Percentiles rank a stretch among this genome's conserved stretches.
phyloP scores from a whole-genome alignment of 2,797 vertebrate species.

The Nannoperca obscura region DNA sequence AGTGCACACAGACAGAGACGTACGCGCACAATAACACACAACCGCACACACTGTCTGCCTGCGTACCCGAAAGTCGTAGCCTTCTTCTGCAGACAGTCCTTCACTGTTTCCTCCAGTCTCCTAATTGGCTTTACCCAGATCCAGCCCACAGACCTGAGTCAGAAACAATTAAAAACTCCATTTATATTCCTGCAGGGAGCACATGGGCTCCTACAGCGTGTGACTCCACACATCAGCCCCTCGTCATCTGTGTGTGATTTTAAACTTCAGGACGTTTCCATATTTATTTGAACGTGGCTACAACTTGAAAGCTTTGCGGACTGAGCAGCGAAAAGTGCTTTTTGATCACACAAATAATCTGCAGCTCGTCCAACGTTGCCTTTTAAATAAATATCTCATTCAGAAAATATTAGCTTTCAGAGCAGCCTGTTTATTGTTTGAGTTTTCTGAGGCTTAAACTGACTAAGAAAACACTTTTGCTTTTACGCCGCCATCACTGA shows the following conservation, averaged over 20 bases:
- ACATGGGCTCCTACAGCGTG: conserved; percentile 88
- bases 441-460: conserved; percentile 66
- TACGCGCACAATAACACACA: conserved; percentile 50
- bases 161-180: conserved; percentile 94
- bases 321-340: conserved; percentile 83
- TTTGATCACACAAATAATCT: conserved; percentile 93
- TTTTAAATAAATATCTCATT: conserved; percentile 84
- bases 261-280: conserved; percentile 87
- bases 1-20: conserved; percentile 34
- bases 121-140: conserved; percentile 92
- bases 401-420: conserved; percentile 83
- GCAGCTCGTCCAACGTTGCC: conserved; percentile 81
- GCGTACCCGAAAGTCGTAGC: conserved; percentile 82
- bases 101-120: conserved; percentile 88
- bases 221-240: conserved; percentile 88
- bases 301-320: conserved; percentile 88
- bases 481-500: conserved; percentile 62
- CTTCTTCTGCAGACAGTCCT: conserved; percentile 84
- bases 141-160: conserved; percentile 89
- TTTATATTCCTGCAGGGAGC: conserved; percentile 89
- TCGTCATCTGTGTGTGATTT: conserved; percentile 96
- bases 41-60: conserved; percentile 41
- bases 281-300: conserved; percentile 92
- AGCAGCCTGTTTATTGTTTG: conserved; percentile 80
- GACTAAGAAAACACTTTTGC: conserved; percentile 73